These are phyloP conservation scores for Coelopa pilipes DNA, from an alignment of 2,888 invertebrate genomes.

Conservation along the genomic window DNA sequence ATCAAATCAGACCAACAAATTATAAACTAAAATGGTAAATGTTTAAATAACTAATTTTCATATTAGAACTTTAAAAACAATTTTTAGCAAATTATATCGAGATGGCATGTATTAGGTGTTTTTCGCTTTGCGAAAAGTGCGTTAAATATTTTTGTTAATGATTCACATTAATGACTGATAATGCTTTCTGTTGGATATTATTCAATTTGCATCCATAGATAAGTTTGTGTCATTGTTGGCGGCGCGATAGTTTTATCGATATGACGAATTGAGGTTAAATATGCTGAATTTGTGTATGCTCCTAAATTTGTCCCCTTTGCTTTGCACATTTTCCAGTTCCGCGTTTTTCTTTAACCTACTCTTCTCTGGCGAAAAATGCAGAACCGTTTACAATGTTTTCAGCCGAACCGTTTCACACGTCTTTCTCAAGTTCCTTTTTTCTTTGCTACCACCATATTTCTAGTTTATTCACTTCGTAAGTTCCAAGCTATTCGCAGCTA, in stretches of 20 bases:
- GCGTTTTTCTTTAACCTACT: not conserved
- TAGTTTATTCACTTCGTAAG: too few species aligned
- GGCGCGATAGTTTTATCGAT: not conserved
- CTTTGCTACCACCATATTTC: constrained; percentile 2
- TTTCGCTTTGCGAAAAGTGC: too few species aligned
- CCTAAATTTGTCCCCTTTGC: not conserved
- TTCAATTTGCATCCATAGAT: too few species aligned
- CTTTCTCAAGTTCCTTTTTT: constrained; percentile 12
- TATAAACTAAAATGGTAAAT: constrained; percentile 34
- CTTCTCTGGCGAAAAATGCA: not conserved
- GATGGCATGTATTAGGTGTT: too few species aligned
- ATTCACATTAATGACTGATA: too few species aligned
- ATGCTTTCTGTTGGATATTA: too few species aligned
- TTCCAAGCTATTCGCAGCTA: too few species aligned
- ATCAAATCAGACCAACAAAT: not conserved
- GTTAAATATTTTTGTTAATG: too few species aligned
- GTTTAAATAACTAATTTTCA: not conserved
- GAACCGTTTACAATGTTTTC: not conserved
- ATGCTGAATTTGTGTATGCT: not conserved
- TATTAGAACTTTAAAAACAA: too few species aligned
- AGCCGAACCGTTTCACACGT: constrained; percentile 36
- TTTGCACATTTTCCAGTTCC: not conserved
- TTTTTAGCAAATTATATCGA: too few species aligned
- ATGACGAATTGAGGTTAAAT: constrained; percentile 9
- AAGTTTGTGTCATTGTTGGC: not conserved